These are phyloP conservation scores for Brachypalpus laphriformis DNA, from an alignment of 2,888 invertebrate genomes.

Conservation along the genomic window DNA sequence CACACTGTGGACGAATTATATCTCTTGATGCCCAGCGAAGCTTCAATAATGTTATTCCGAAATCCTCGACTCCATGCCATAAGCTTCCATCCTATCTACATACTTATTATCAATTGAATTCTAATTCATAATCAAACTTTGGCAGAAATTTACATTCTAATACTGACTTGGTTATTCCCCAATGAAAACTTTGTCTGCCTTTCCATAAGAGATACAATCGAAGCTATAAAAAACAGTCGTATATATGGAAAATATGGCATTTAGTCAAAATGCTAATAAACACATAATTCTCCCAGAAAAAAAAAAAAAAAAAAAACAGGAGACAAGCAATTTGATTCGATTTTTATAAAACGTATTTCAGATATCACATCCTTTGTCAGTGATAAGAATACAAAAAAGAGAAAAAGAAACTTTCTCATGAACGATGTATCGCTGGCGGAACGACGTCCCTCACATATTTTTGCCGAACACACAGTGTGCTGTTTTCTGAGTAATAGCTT, in stretches of 20 bases:
- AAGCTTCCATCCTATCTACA: not conserved
- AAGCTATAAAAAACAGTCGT: slow-evolving; percentile 42
- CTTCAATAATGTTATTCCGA: not conserved
- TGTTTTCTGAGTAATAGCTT: not conserved
- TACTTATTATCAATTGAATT: slow-evolving; percentile 44
- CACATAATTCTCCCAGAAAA: slow-evolving; percentile 41
- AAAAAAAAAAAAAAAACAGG: slow-evolving; percentile 26
- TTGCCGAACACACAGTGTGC: not conserved
- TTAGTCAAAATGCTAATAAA: slow-evolving; percentile 65
- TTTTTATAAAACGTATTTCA: slow-evolving; percentile 55
- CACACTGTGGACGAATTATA: too few relatives aligned
- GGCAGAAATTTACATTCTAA: not conserved
- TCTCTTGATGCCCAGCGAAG: too few relatives aligned
- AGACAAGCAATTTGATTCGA: slow-evolving; percentile 64
- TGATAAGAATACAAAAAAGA: not conserved
- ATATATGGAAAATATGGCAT: slow-evolving; percentile 56
- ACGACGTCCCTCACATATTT: slow-evolving; percentile 18
- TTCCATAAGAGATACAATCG: slow-evolving; percentile 26
- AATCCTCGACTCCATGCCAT: not conserved
- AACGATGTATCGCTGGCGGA: slow-evolving; percentile 27
- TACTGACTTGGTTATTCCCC: not conserved
- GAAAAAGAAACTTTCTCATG: slow-evolving; percentile 3
- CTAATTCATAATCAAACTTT: slow-evolving; percentile 43
- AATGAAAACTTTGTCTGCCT: slow-evolving; percentile 29
- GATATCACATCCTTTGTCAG: slow-evolving; percentile 36